Evolutionary conservation across 1,140 invertebrate genomes (phyloP).

Genomic region (Ostrea denselamellosa): DNA sequence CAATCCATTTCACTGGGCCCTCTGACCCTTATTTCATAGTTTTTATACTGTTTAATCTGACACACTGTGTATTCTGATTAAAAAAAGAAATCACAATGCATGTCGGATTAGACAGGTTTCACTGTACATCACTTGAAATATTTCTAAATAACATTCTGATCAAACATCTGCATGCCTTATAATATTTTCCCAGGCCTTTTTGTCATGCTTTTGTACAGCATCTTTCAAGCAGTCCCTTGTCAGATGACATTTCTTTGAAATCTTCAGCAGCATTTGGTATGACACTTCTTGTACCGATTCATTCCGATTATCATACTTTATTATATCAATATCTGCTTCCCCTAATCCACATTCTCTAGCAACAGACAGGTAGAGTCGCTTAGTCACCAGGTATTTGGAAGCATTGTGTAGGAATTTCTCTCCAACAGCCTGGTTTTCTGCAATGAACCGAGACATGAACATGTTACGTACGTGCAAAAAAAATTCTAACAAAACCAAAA

Average conservation of each 20-base stretch:
- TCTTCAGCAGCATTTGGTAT: background rate
- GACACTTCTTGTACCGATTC: background rate
- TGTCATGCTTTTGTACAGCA: background rate
- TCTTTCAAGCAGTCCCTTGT: background rate
- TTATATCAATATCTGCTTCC: background rate
- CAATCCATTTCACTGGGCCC: background rate
- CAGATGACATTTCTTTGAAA: background rate
- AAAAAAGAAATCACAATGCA: background rate
- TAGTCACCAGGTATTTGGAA: background rate
- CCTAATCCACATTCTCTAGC: background rate
- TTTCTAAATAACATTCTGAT: background rate
- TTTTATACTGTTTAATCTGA: background rate
- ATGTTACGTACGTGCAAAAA: no score
- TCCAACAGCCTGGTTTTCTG: background rate
- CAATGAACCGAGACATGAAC: background rate
- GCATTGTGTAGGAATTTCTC: background rate
- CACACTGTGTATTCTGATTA: no score
- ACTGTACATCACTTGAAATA: background rate
- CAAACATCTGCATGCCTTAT: background rate
- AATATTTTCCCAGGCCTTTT: background rate
- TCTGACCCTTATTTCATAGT: background rate
- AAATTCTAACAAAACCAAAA: no score
- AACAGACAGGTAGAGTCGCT: background rate
- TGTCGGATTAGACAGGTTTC: background rate
- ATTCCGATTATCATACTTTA: background rate